A percentile compares a stretch with the other conserved stretches of the same genome.
These are phyloP conservation scores for Eubucco bourcierii DNA, from an alignment of 2,113 vertebrate genomes.

Conservation along the genomic window DNA sequence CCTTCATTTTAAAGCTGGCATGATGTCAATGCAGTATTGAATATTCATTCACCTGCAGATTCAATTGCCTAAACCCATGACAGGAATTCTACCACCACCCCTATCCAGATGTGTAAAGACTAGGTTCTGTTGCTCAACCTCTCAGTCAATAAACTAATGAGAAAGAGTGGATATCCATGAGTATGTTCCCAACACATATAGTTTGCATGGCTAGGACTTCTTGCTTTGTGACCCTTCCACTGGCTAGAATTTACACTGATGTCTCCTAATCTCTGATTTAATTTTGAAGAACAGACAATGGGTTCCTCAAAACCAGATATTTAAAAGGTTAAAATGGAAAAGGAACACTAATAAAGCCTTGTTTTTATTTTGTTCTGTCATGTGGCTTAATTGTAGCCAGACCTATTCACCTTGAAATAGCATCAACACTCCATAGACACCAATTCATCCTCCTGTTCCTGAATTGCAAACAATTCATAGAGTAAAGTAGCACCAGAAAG, in stretches of 20 bases:
- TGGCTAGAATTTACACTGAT: conserved; percentile 10
- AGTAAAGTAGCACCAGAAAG: conserved; percentile 48
- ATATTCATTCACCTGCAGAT: no score
- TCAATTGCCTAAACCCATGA: neutral
- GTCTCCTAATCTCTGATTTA: neutral
- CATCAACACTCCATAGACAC: conserved; percentile 26
- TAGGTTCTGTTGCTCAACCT: neutral
- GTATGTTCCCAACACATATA: neutral
- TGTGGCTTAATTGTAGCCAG: conserved; percentile 19
- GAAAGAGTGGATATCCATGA: neutral
- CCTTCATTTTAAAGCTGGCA: no score
- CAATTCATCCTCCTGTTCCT: conserved; percentile 50
- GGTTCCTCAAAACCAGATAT: neutral
- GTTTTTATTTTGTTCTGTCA: conserved; percentile 53
- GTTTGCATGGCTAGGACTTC: neutral
- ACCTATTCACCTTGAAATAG: conserved; percentile 49
- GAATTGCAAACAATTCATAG: conserved; percentile 56
- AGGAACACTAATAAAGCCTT: conserved; percentile 19
- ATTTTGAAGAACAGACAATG: neutral
- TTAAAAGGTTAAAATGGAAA: conserved; percentile 42
- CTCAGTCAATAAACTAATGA: neutral
- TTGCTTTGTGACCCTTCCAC: neutral
- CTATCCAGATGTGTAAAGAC: neutral
- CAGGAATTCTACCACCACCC: neutral
- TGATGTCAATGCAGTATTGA: no score